These are phyloP conservation scores for Drosophila fulvimacula DNA, from an alignment of 2,888 invertebrate species.

Conservation along the genomic window DNA sequence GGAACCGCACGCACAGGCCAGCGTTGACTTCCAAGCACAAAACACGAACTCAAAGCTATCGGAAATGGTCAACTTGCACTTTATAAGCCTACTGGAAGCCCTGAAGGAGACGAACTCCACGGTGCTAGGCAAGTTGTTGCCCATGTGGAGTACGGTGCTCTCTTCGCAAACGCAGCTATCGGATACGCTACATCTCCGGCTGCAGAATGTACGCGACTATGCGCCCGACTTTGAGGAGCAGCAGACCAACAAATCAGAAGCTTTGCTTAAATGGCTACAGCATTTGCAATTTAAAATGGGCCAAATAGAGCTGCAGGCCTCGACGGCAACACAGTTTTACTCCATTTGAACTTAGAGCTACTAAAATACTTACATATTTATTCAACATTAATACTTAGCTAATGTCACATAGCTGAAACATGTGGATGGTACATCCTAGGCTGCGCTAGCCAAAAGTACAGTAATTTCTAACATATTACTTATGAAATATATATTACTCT, in stretches of 20 bases:
- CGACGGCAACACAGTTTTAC: conserved; percentile 96
- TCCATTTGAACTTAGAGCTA: conserved; percentile 86
- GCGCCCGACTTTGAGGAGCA: conserved; percentile 86
- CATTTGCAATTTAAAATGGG: conserved; percentile 98
- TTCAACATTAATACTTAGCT: neutral
- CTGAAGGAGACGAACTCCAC: conserved; percentile 97
- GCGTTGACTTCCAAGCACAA: conserved; percentile 62
- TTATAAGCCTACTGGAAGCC: conserved; percentile 97
- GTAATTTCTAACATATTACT: neutral
- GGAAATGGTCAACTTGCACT: conserved; percentile 99
- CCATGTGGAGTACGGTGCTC: conserved; percentile 98
- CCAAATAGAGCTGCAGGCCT: conserved; percentile 97
- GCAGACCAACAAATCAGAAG: conserved; percentile 85
- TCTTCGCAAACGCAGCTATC: conserved; percentile 97
- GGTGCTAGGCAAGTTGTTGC: conserved; percentile 94
- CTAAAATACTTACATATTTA: neutral
- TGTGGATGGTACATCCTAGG: neutral
- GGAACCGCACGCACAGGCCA: conserved; percentile 48
- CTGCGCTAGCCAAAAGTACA: neutral
- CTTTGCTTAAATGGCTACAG: conserved; percentile 93
- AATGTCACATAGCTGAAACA: neutral
- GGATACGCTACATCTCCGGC: conserved; percentile 93
- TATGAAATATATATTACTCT: conserved; percentile 2
- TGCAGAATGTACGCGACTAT: conserved; percentile 95
- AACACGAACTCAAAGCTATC: conserved; percentile 89